phyloP scores from a whole-genome alignment of 2,888 invertebrate species.

The Phortica magna region DNA sequence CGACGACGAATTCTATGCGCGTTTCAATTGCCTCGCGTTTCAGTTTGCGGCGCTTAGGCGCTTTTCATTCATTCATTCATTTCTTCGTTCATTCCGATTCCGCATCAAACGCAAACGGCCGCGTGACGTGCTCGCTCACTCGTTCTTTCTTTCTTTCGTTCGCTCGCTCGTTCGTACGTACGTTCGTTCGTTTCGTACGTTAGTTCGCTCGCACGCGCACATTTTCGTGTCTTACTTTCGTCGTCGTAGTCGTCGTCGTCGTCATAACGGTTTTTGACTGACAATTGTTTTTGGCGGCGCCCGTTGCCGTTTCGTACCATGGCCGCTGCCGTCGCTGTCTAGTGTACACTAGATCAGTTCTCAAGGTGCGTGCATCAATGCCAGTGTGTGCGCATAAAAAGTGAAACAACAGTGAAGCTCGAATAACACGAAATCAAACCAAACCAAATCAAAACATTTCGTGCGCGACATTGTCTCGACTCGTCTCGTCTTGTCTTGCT shows the following conservation, averaged over 20 bases:
- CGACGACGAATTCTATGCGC: not conserved
- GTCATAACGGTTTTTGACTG: conserved; percentile 32
- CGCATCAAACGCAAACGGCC: conserved; percentile 22
- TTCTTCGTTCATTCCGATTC: conserved; percentile 46
- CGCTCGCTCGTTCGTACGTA: conserved; percentile 64
- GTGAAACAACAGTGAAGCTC: not conserved
- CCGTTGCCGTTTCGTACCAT: conserved; percentile 3
- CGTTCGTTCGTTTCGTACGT: conserved; percentile 67
- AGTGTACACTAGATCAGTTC: conserved; percentile 47
- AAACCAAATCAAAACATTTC: not conserved
- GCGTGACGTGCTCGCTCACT: conserved; percentile 56
- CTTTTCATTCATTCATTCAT: conserved; percentile 60
- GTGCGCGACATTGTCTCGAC: conserved; percentile 16
- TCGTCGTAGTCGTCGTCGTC: conserved; percentile 49
- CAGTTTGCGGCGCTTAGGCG: conserved; percentile 54
- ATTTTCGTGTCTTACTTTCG: conserved; percentile 33
- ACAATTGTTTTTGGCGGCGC: conserved; percentile 25
- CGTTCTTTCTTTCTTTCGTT: conserved; percentile 54
- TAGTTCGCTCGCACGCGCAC: conserved; percentile 59
- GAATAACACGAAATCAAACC: not conserved
- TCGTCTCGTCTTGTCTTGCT: conserved; percentile 12
- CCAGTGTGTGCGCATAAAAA: not conserved
- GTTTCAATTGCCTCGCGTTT: conserved; percentile 51
- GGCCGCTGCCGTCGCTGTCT: not conserved
- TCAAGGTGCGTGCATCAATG: conserved; percentile 12